Evolutionary conservation across 2,888 invertebrate species (phyloP), one percentile per base, ranked within the genome.

Genomic region (Spilarctia lutea): DNA sequence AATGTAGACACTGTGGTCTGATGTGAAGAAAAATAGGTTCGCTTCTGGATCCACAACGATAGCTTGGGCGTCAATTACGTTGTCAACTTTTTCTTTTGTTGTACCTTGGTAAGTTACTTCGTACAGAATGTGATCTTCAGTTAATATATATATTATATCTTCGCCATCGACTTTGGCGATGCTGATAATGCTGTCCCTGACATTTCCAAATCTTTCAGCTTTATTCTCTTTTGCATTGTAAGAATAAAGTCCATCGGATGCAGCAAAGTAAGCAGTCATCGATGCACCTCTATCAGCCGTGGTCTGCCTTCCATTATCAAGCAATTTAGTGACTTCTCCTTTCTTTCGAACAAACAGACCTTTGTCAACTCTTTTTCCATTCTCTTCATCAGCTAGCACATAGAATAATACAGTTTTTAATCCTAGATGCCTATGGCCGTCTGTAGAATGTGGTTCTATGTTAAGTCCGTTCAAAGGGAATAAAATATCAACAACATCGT

Each of bases 41-140:
- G 10, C n/a, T 27, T 10, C 27, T 8, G 56, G n/a, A 56, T 56
- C 56, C n/a, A 27, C 11, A 27, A 56, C 56, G n/a, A 56, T 56
- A 11, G 27, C 56, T 56, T 56, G 56, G 11, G 56, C 56, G 3
- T 56, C n/a, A 13, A 27, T 11, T 16, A 60, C 60, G 13, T 60
- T 27, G 11, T 60, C 13, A 60, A 60, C n/a, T 60, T 6, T 27
- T 13, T 60, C 60, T 60, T 60, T 60, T 10, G 11, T 1, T 3
- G 27, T 8, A 4, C 85, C 0, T 3, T 81, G 82, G 10, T 60
- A 0, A 27, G 60, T 60, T 6, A 60, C 60, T 27, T 60, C 27
- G 6, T 60, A 60, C 27, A 60, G 60, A 60, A 60, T 16, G 27
- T 60, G 60, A 60, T 60, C 27, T 60, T 60, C 27, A 27, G 60